phyloP scores from a whole-genome alignment of 2,113 vertebrate species.

The Hippoglossus stenolepis region DNA sequence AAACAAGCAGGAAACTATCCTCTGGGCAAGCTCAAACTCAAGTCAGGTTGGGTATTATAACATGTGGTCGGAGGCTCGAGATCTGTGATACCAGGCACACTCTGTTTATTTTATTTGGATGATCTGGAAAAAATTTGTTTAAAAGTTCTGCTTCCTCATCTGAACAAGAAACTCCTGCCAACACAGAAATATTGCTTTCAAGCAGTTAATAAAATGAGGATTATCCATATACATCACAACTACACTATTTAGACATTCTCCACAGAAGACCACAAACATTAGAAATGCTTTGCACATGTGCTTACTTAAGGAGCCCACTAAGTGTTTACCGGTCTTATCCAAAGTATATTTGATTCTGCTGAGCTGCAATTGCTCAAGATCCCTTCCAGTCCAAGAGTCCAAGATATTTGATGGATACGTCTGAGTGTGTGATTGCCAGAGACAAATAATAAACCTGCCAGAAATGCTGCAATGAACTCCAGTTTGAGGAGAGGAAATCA shows the following conservation, averaged over 20 bases:
- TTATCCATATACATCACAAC: not conserved
- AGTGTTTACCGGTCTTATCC: conserved; percentile 20
- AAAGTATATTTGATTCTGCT: conserved; percentile 21
- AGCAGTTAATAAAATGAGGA: not conserved
- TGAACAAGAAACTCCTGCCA: not conserved
- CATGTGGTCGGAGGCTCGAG: not conserved
- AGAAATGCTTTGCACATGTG: conserved; percentile 19
- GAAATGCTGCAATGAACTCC: conserved; percentile 37
- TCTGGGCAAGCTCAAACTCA: not conserved
- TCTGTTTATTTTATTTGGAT: conserved; percentile 11
- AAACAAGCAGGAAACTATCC: conserved; percentile 26
- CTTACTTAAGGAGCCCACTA: conserved; percentile 4
- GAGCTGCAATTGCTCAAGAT: conserved; percentile 56
- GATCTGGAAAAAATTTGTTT: not conserved
- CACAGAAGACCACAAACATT: not conserved
- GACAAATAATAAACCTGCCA: conserved; percentile 37
- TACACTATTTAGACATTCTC: not conserved
- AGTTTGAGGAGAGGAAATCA: conserved; percentile 4
- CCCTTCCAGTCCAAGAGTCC: conserved; percentile 19
- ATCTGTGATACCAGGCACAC: not conserved
- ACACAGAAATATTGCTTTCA: not conserved
- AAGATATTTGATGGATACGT: conserved; percentile 34
- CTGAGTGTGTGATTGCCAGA: conserved; percentile 29
- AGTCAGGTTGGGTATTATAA: not conserved
- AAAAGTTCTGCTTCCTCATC: not conserved